Conservation (phyloP, 2,113 vertebrate species). For the Mormoops blainvillei region DNA sequence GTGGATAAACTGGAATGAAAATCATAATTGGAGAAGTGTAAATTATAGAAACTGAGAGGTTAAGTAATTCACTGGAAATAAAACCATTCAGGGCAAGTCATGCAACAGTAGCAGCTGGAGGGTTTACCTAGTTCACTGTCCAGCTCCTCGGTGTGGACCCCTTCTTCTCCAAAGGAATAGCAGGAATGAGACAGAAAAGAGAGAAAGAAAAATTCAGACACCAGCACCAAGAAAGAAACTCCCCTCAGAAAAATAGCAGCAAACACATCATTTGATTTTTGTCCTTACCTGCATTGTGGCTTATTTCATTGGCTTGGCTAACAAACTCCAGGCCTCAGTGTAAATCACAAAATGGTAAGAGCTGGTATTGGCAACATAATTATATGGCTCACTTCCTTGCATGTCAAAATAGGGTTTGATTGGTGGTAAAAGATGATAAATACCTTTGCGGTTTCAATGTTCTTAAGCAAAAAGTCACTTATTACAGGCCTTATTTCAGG, state of each 20-base stretch:
- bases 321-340: constrained; percentile 68
- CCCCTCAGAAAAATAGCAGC: constrained; percentile 77
- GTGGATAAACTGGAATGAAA: background rate
- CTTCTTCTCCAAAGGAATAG: constrained; percentile 93
- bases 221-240: constrained; percentile 81
- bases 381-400: constrained; percentile 34
- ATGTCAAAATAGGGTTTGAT: constrained; percentile 40
- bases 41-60: constrained; percentile 64
- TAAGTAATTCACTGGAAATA: constrained; percentile 61
- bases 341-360: constrained; percentile 42
- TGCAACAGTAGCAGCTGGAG: constrained; percentile 68
- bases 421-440: constrained; percentile 59
- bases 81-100: constrained; percentile 65
- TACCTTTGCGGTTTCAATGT: background rate
- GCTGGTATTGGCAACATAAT: constrained; percentile 56
- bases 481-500: constrained; percentile 50
- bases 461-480: constrained; percentile 49
- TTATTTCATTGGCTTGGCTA: constrained; percentile 53
- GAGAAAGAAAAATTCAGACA: constrained; percentile 83
- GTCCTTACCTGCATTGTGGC: constrained; percentile 70
- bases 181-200: constrained; percentile 83
- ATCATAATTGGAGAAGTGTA: constrained; percentile 56
- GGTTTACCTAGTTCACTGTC: constrained; percentile 98
- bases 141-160: constrained; percentile 99
- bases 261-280: constrained; percentile 56